Evolutionary conservation across 1,140 invertebrate species (phyloP), one percentile per base, ranked within the genome.

Genomic region (Calliphora vicina): DNA sequence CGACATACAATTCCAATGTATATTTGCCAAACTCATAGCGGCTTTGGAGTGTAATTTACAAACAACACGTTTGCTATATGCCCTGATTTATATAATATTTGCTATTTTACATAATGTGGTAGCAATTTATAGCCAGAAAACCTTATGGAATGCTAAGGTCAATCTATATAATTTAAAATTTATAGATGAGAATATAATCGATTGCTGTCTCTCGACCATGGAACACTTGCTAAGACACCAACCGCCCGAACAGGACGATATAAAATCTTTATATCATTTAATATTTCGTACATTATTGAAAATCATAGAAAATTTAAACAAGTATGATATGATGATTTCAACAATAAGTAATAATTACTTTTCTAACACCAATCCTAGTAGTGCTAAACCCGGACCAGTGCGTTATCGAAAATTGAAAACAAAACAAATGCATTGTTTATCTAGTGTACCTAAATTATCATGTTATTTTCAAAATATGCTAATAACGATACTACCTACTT

Each of bases 401-500:
- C n/a, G 23, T 43, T 43, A 43, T 43, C 74, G 74, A 17, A 76
- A 42, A 20, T 1, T 61, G 80, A 81, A 81, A 61, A 61, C 82
- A n/a, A 85, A 82, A 13, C 88, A 89, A 29, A 20, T 88, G 10
- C 88, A 90, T 72, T 90, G 88, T 81, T 57, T 81, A 2, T 80
- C 71, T 12, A 15, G 67, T 43, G 29, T 82, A 45, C 82, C 61
- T 5, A 87, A 85, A 0, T 67, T 89, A n/a, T 86, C 84, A 73
- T 90, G 88, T 12, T 90, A 86, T n/a, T 89, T 90, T 61, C 88
- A 90, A 71, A 85, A 87, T 23, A 88, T 86, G 20, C 82, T 90
- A 0, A 86, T 88, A 17, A 84, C 85, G 4, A 72, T 88, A 42
- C 42, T 88, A 81, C 87, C 88, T 26, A 78, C 80, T 0, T 57